Evolutionary conservation across 2,888 invertebrate species (phyloP).

Genomic region (Ormyrus rosae): DNA sequence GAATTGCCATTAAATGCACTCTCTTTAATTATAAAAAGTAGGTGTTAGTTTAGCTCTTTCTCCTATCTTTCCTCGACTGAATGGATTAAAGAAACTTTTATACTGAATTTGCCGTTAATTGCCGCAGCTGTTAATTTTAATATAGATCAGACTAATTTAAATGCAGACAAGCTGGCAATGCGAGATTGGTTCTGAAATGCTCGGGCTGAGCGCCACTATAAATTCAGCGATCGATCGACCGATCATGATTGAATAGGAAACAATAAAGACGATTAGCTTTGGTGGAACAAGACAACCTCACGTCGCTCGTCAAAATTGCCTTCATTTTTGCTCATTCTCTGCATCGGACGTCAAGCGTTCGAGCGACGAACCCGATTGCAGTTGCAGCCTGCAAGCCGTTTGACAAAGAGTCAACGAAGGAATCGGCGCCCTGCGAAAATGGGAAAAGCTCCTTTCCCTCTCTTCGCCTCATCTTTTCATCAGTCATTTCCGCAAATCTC

Average conservation of each 20-base stretch:
- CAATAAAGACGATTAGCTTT: background rate
- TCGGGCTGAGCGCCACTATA: background rate
- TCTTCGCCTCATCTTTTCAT: constrained; percentile 32
- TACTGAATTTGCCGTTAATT: too few species aligned
- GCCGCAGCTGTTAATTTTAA: too few species aligned
- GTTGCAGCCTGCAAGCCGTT: too few species aligned
- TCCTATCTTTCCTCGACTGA: too few species aligned
- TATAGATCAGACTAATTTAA: background rate
- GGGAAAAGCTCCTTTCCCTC: constrained; percentile 27
- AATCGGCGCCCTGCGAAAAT: constrained; percentile 34
- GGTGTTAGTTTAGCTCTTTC: too few species aligned
- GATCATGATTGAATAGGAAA: background rate
- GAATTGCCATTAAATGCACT: too few species aligned
- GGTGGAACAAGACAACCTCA: background rate
- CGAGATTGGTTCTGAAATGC: too few species aligned
- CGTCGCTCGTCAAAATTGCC: background rate
- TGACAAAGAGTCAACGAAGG: background rate
- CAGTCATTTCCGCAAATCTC: constrained; percentile 52
- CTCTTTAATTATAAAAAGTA: too few species aligned
- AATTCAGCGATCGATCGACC: background rate
- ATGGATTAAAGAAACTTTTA: too few species aligned
- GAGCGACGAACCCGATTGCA: too few species aligned
- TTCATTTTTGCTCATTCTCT: background rate
- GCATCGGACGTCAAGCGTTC: background rate
- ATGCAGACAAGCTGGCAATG: too few species aligned